Evolutionary conservation across 2,113 vertebrate species (phyloP).

Genomic region (Aegotheles bennettii): DNA sequence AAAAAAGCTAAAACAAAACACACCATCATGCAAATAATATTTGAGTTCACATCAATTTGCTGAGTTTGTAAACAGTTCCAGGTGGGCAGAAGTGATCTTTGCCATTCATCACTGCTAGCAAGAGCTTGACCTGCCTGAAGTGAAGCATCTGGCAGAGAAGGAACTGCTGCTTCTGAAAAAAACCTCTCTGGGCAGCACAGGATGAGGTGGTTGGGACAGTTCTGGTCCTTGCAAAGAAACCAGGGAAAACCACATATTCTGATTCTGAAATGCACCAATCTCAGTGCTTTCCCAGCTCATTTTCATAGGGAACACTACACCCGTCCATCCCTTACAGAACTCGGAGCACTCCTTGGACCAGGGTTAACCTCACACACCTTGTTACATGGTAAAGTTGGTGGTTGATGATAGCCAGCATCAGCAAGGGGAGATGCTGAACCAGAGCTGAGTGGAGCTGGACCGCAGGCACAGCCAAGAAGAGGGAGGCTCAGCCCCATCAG

Average conservation of each 20-base stretch:
- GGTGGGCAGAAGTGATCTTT: background rate
- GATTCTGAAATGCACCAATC: background rate
- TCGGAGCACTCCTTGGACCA: background rate
- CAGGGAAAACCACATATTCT: background rate
- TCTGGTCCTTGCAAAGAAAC: background rate
- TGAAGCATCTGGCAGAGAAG: background rate
- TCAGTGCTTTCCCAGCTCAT: background rate
- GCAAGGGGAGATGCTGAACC: background rate
- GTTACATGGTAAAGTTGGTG: background rate
- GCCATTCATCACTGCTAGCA: background rate
- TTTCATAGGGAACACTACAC: background rate
- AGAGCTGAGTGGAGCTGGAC: background rate
- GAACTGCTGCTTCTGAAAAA: background rate
- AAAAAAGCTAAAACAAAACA: background rate
- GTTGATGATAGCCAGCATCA: background rate
- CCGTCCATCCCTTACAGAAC: background rate
- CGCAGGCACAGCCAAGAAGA: background rate
- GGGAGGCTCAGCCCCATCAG: background rate
- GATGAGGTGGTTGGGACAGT: background rate
- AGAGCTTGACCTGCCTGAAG: background rate
- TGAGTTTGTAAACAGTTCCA: background rate
- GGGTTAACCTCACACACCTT: background rate
- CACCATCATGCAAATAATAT: background rate
- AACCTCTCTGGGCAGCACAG: background rate
- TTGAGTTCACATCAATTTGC: background rate